Evolutionary conservation across 2,797 vertebrate genomes (phyloP).

Genomic region (Perdix hodgsoniae): DNA sequence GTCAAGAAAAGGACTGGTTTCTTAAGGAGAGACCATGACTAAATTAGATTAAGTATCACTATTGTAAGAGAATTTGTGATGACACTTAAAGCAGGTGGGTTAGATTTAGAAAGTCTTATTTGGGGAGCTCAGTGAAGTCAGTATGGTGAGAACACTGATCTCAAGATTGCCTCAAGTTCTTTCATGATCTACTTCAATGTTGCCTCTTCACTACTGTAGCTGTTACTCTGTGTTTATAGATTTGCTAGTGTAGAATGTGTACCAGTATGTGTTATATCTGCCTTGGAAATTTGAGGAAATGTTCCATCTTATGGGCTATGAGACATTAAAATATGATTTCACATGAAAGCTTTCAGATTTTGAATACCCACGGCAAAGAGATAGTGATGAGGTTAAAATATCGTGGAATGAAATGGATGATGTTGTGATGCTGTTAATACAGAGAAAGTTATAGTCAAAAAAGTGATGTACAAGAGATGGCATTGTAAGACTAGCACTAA

Average conservation of each 20-base stretch:
- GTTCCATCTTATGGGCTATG: fast-evolving
- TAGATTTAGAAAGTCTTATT: neutral
- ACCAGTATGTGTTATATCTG: neutral
- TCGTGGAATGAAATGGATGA: neutral
- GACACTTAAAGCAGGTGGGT: neutral
- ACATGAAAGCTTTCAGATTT: neutral
- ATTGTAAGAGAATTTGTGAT: neutral
- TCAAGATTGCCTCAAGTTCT: neutral
- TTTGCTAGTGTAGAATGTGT: neutral
- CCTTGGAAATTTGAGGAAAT: neutral
- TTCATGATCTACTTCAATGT: neutral
- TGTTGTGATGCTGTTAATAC: neutral
- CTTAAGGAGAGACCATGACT: neutral
- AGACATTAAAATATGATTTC: neutral
- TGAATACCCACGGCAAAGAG: neutral
- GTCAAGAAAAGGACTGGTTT: neutral
- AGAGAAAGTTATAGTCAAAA: neutral
- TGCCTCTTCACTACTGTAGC: neutral
- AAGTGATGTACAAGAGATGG: neutral
- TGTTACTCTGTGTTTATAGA: neutral
- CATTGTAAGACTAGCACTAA: neutral
- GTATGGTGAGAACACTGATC: neutral
- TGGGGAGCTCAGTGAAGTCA: neutral
- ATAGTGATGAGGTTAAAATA: neutral
- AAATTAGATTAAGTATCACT: neutral